A percentile compares a stretch with the other conserved stretches of the same genome.
Conservation (phyloP, 2,797 vertebrate species). For the Sebastolobus altivelis region DNA sequence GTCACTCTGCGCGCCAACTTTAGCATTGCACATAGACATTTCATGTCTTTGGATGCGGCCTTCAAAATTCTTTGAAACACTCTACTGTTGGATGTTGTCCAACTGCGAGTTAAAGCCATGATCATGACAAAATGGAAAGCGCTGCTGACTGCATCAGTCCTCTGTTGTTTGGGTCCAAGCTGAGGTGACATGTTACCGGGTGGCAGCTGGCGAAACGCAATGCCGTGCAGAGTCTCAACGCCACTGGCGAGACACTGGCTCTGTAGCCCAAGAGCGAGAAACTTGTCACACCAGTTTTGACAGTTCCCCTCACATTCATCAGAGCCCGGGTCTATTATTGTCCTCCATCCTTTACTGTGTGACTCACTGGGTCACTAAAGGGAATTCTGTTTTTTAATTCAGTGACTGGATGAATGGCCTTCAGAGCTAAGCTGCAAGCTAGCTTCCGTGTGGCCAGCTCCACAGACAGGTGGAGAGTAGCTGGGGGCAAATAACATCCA, state of each 20-base stretch:
- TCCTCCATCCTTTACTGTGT: slow-evolving; percentile 66
- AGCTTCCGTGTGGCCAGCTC: slow-evolving; percentile 7
- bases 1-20: not conserved
- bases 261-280: slow-evolving; percentile 47
- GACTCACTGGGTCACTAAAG: slow-evolving; percentile 64
- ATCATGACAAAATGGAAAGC: slow-evolving; percentile 47
- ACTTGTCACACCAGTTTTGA: slow-evolving; percentile 59
- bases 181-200: slow-evolving; percentile 62
- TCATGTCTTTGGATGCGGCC: not conserved
- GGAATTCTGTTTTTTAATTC: slow-evolving; percentile 30
- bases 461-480: slow-evolving; percentile 49
- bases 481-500: slow-evolving; percentile 29
- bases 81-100: slow-evolving; percentile 1
- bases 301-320: slow-evolving; percentile 68
- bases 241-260: slow-evolving; percentile 24
- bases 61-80: slow-evolving; percentile 17
- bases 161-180: slow-evolving; percentile 46
- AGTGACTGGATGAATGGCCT: slow-evolving; percentile 58
- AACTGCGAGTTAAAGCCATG: slow-evolving; percentile 28
- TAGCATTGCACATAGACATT: not conserved
- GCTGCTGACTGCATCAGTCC: slow-evolving; percentile 33
- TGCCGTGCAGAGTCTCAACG: slow-evolving; percentile 18
- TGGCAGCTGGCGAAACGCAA: slow-evolving; percentile 42
- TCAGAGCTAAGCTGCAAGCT: slow-evolving; percentile 24
- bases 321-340: slow-evolving; percentile 64